phyloP scores from a whole-genome alignment of 2,113 vertebrate species.

The Sula dactylatra region DNA sequence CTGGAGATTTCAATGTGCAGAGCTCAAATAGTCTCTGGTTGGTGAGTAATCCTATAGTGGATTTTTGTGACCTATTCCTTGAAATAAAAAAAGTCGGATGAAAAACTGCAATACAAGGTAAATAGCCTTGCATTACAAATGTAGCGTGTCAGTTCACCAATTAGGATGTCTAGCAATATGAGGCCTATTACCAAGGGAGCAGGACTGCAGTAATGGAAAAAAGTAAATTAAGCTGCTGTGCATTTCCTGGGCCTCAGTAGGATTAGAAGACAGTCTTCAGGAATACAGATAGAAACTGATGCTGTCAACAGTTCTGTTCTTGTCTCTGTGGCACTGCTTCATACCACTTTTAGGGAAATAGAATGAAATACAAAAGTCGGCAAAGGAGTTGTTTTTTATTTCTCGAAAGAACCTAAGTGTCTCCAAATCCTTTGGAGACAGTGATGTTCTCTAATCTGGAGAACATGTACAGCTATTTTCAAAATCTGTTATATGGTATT shows the following conservation, averaged over 20 bases:
- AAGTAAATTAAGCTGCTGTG: background rate
- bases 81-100: background rate
- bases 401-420: background rate
- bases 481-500: background rate
- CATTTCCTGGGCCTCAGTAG: background rate
- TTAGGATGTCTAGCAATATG: background rate
- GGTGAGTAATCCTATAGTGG: background rate
- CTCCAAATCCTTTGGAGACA: background rate
- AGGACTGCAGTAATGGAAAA: background rate
- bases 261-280: background rate
- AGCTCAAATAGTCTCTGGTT: background rate
- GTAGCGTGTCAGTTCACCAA: background rate
- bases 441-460: background rate
- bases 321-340: background rate
- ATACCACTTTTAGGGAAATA: background rate
- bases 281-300: background rate
- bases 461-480: background rate
- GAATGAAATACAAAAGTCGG: background rate
- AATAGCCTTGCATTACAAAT: background rate
- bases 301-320: background rate
- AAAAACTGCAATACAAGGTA: background rate
- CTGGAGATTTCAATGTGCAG: background rate
- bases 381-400: background rate
- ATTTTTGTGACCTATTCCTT: background rate
- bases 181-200: background rate